Percentiles rank a stretch among this genome's conserved stretches.
Conservation (phyloP, 2,797 vertebrate species). For the Sebastes kiyomatsui region DNA sequence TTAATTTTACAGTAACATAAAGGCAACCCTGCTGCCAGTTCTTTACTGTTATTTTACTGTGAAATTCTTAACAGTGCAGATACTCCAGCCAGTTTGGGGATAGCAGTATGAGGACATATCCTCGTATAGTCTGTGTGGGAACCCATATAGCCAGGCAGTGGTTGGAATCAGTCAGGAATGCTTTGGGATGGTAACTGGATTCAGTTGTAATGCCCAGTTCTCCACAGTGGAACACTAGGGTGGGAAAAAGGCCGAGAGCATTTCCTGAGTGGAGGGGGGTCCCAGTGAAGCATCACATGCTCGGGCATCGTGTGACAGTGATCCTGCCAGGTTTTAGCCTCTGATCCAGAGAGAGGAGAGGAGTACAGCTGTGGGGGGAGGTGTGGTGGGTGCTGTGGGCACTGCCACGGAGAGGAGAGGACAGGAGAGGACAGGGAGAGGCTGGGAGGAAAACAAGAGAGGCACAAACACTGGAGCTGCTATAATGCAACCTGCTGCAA, state of each 20-base stretch:
- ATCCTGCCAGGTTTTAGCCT: conserved; percentile 72
- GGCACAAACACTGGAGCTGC: neutral
- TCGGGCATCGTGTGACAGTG: conserved; percentile 79
- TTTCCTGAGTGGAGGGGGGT: conserved; percentile 84
- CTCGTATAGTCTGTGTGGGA: conserved; percentile 77
- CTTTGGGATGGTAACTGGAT: conserved; percentile 79
- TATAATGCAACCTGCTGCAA: neutral
- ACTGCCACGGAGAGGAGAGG: conserved; percentile 23
- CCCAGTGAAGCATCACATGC: conserved; percentile 83
- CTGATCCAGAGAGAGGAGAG: conserved; percentile 65
- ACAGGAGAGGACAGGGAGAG: neutral
- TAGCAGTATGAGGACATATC: conserved; percentile 62
- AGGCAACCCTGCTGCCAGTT: too few relatives aligned
- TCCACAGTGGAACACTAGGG: conserved; percentile 77
- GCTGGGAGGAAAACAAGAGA: neutral
- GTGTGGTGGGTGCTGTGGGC: conserved; percentile 36
- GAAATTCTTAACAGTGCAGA: too few relatives aligned
- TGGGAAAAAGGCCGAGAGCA: conserved; percentile 82
- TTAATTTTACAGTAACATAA: too few relatives aligned
- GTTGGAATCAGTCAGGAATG: conserved; percentile 82
- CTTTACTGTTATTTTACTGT: too few relatives aligned
- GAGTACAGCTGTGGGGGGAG: conserved; percentile 43
- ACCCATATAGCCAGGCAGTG: conserved; percentile 70
- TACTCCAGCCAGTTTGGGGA: conserved; percentile 62
- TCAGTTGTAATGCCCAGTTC: conserved; percentile 77